Evolutionary conservation across 2,888 invertebrate species (phyloP).

Genomic region (Nymphalis polychloros): DNA sequence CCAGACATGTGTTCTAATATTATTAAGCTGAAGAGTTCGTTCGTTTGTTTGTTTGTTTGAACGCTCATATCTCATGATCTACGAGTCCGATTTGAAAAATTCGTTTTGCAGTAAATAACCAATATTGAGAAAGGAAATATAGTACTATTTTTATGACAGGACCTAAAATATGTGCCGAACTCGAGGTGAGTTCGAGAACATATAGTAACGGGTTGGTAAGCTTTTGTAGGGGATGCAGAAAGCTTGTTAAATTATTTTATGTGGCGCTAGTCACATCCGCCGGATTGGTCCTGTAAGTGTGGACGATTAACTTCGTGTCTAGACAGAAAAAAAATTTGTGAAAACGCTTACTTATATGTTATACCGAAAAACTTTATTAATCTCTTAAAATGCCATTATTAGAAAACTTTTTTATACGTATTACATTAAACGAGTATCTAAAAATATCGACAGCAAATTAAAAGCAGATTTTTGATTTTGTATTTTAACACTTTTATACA

Average conservation of each 20-base stretch:
- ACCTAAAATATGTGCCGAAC: conserved; percentile 24
- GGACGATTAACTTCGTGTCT: conserved; percentile 57
- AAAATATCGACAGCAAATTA: no score
- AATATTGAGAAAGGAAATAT: no score
- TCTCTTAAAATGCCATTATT: conserved; percentile 3
- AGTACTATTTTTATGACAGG: no score
- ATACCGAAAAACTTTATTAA: background rate
- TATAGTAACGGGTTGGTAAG: conserved; percentile 43
- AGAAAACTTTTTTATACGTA: background rate
- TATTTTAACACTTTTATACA: no score
- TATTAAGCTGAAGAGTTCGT: no score
- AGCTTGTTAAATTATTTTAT: conserved; percentile 73
- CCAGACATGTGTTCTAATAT: no score
- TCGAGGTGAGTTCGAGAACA: conserved; percentile 10
- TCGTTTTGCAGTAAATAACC: no score
- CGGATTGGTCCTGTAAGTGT: conserved; percentile 59
- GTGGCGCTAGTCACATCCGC: conserved; percentile 56
- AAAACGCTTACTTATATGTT: conserved; percentile 7
- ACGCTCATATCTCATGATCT: no score
- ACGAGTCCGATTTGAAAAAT: no score
- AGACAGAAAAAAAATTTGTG: conserved; percentile 5
- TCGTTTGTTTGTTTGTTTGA: no score
- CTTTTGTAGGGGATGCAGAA: conserved; percentile 54
- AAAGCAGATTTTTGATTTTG: no score
- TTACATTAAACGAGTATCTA: no score